Base-by-base conservation (phyloP, 2,113 vertebrate species). In the Chionodraco myersi region DNA sequence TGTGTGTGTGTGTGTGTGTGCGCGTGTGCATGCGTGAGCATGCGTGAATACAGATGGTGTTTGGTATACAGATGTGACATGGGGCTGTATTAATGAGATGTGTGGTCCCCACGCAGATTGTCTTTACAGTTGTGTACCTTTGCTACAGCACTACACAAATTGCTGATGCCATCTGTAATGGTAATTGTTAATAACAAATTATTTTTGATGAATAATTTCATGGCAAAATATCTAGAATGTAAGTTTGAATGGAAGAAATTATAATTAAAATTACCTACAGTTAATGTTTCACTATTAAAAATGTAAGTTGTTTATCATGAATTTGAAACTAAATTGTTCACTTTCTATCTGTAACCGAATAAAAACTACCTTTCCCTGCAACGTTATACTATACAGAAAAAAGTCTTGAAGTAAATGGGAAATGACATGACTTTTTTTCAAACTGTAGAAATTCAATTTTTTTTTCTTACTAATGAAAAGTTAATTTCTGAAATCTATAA, bases 41-140 rank as follows among this genome's bases (percentile, higher is more conserved):
- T 68, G 73, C 57, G 64, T 83, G 75, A 79, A 65, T 89, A 56
- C 88, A 90, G 92, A 89, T 93, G 89, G 88, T 89, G 83, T 88
- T 88, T 88, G 81, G 72, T 80, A 85, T 61, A 69, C 72, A 69
- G 62, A 75, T 5, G 0, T 85, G 79, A 83, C 80, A 75, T 75
- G 83, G 69, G 80, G 78, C 75, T 83, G 41, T 63, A 75, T 87
- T 92, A 90, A 90, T 82, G 83, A 86, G 80, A 70, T 71, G 75
- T 77, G 18, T 69, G 62, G 70, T 85, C 78, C 69, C 73, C 6
- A 52, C 16, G 13, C 81, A 82, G 84, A 80, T 69, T 85, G 79
- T 79, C 80, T 86, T 78, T 76, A 45, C 72, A 62, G 30, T 60
- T 65, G 56, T 82, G 26, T 75, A 67, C 75, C 63, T 82, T 75